These are phyloP conservation scores for Daptonema setosum DNA, from an alignment of 2,888 invertebrate genomes.

Conservation along the genomic window DNA sequence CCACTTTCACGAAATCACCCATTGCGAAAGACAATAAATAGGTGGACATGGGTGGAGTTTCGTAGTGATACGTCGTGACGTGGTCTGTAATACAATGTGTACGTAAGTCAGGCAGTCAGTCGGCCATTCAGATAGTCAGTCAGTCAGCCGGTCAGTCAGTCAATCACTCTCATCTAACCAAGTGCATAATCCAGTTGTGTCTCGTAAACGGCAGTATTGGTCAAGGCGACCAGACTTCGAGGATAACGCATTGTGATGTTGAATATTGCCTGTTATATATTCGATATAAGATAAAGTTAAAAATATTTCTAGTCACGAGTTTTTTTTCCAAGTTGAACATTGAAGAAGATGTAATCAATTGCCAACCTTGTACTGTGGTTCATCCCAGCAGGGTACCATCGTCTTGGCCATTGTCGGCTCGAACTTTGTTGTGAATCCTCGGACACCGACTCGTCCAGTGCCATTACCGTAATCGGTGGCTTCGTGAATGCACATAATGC, in stretches of 20 bases:
- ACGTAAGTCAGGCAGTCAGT: too few relatives aligned
- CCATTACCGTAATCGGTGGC: too few relatives aligned
- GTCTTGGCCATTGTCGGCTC: not conserved
- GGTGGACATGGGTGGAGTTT: conserved; percentile 25
- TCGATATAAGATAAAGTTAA: not conserved
- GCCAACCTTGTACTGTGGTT: not conserved
- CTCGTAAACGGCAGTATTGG: not conserved
- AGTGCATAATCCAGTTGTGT: not conserved
- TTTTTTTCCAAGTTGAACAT: not conserved
- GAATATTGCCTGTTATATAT: not conserved
- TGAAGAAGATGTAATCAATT: not conserved
- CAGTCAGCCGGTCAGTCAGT: too few relatives aligned
- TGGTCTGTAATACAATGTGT: too few relatives aligned
- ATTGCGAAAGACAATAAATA: conserved; percentile 18
- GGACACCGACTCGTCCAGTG: too few relatives aligned
- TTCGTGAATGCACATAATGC: not conserved
- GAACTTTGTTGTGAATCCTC: not conserved
- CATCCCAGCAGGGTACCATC: not conserved
- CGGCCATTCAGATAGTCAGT: too few relatives aligned
- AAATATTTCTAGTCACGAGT: not conserved
- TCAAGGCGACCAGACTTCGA: not conserved
- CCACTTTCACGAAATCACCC: conserved; percentile 4
- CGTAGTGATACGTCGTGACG: not conserved
- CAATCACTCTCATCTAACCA: too few relatives aligned
- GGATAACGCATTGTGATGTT: not conserved